Evolutionary conservation across 2,113 vertebrate species (phyloP).

Genomic region (Candoia aspera): DNA sequence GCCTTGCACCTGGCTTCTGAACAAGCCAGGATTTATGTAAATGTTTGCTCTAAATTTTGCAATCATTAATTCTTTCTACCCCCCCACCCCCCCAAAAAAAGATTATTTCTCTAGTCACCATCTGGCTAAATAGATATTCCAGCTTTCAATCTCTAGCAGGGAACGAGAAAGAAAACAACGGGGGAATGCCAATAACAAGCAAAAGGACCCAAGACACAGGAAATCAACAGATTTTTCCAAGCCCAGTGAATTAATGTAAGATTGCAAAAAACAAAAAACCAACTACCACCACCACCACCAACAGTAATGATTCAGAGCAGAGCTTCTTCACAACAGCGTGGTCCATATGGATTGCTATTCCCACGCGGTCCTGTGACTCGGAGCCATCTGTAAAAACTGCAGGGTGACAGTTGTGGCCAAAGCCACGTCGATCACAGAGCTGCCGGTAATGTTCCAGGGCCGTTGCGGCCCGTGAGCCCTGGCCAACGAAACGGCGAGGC

Average conservation of each 20-base stretch:
- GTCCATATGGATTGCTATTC: slow-evolving; percentile 11
- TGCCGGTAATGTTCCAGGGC: not conserved
- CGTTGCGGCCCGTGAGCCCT: no score
- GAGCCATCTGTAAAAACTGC: slow-evolving; percentile 16
- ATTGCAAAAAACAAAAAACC: not conserved
- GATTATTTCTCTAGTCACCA: not conserved
- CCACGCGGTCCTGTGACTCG: slow-evolving; percentile 6
- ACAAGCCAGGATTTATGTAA: no score
- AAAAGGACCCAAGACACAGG: not conserved
- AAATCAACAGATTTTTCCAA: slow-evolving; percentile 10
- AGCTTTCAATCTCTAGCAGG: not conserved
- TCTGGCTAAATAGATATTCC: not conserved
- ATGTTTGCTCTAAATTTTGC: not conserved
- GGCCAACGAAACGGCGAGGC: not conserved
- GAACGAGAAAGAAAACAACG: not conserved
- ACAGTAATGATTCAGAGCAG: slow-evolving; percentile 15
- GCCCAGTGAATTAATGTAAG: not conserved
- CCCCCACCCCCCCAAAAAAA: not conserved
- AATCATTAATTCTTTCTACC: not conserved
- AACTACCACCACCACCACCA: not conserved
- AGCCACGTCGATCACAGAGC: not conserved
- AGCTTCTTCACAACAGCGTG: not conserved
- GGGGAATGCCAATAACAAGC: not conserved
- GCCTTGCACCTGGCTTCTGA: no score
- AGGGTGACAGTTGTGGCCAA: not conserved